Conservation (phyloP, 1,140 invertebrate genomes). For the Limonius californicus region DNA sequence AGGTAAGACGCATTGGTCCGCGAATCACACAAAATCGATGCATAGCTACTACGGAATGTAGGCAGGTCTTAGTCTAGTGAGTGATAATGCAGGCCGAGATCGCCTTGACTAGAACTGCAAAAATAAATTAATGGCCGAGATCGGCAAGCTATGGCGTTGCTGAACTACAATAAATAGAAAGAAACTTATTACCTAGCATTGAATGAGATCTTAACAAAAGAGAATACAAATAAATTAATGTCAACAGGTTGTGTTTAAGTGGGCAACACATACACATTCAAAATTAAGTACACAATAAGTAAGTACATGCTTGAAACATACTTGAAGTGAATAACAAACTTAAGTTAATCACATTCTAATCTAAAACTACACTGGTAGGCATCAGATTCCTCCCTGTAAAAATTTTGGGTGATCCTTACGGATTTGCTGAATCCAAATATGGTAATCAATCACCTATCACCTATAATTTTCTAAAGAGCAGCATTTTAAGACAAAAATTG, state of each 20-base stretch:
- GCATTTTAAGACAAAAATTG: too few relatives aligned
- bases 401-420: too few relatives aligned
- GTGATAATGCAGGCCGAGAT: slow-evolving; percentile 7
- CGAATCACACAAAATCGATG: slow-evolving; percentile 41
- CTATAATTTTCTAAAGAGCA: too few relatives aligned
- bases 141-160: slow-evolving; percentile 36
- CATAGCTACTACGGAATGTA: slow-evolving; percentile 40
- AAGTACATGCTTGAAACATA: not conserved
- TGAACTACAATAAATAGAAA: slow-evolving; percentile 20
- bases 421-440: too few relatives aligned
- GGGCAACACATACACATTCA: not conserved
- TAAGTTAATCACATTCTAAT: too few relatives aligned
- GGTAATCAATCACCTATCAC: too few relatives aligned
- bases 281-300: not conserved
- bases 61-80: slow-evolving; percentile 30
- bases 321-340: too few relatives aligned
- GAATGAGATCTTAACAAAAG: slow-evolving; percentile 14
- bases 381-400: too few relatives aligned
- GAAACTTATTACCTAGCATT: not conserved
- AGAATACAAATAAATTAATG: slow-evolving; percentile 7
- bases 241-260: not conserved
- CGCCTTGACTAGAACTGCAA: slow-evolving; percentile 38
- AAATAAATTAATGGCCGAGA: slow-evolving; percentile 17
- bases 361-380: too few relatives aligned
- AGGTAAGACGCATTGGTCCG: slow-evolving; percentile 41